Evolutionary conservation across 2,888 invertebrate species (phyloP).

Genomic region (Ischnus inquisitorius): DNA sequence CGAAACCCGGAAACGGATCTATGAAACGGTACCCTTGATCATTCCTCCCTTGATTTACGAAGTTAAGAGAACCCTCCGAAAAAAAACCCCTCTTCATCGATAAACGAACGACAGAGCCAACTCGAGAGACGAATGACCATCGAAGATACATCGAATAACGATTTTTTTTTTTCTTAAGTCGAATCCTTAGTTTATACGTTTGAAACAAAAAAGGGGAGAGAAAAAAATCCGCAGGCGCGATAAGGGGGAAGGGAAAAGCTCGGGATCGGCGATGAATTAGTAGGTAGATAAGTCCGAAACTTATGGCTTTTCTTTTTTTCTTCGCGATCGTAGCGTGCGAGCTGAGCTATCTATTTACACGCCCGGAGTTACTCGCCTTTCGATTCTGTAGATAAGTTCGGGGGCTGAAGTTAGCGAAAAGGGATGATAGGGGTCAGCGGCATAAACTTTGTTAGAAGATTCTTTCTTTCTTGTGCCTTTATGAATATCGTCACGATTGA

Average conservation of each 20-base stretch:
- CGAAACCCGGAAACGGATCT: not conserved
- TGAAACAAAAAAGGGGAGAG: no score
- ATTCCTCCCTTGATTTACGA: conserved; percentile 30
- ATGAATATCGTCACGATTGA: no score
- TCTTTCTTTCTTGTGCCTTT: no score
- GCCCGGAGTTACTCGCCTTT: not conserved
- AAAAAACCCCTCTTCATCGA: conserved; percentile 17
- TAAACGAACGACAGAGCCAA: conserved; percentile 7
- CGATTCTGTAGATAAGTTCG: not conserved
- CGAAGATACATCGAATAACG: not conserved
- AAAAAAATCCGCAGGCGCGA: not conserved
- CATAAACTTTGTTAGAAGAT: no score
- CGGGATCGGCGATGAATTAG: not conserved
- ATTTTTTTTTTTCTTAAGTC: conserved; percentile 14
- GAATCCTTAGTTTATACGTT: not conserved
- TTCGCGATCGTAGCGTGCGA: not conserved
- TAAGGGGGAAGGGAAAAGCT: conserved; percentile 10
- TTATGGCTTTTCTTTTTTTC: not conserved
- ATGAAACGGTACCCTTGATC: not conserved
- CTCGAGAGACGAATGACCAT: not conserved
- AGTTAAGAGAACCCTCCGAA: not conserved
- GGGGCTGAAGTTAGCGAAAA: not conserved
- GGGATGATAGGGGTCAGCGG: not conserved
- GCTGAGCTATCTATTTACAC: not conserved
- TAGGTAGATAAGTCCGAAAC: not conserved